These are phyloP conservation scores for Leptarthrus brevirostris DNA, from an alignment of 2,888 invertebrate genomes.

Conservation along the genomic window DNA sequence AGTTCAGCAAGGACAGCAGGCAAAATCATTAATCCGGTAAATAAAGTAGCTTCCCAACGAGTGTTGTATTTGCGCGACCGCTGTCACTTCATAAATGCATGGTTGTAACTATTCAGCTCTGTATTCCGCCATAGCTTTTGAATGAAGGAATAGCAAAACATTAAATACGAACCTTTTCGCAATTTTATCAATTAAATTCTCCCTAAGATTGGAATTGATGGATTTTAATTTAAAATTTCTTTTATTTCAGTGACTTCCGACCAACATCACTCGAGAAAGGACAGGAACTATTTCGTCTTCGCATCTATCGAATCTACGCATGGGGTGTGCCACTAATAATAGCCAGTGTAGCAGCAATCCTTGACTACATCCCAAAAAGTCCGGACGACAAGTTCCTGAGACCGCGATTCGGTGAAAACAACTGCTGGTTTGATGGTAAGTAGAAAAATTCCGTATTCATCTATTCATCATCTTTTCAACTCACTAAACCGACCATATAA, in stretches of 20 bases:
- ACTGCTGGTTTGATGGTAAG: conserved; percentile 87
- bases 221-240: conserved; percentile 46
- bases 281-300: conserved; percentile 82
- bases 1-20: too few relatives aligned
- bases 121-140: too few relatives aligned
- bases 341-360: conserved; percentile 77
- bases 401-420: conserved; percentile 81
- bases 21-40: too few relatives aligned
- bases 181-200: too few relatives aligned
- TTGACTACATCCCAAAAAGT: conserved; percentile 76
- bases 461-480: neutral
- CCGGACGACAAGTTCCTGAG: conserved; percentile 73
- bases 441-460: conserved; percentile 51
- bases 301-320: conserved; percentile 84
- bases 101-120: too few relatives aligned
- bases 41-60: too few relatives aligned
- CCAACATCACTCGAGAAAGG: conserved; percentile 87
- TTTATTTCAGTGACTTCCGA: conserved; percentile 78
- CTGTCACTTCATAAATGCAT: too few relatives aligned
- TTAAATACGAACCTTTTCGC: too few relatives aligned
- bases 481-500: neutral
- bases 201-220: too few relatives aligned
- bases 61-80: too few relatives aligned
- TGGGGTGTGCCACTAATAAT: conserved; percentile 86
- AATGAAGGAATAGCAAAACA: too few relatives aligned